These are phyloP conservation scores for Strix aluco DNA, from an alignment of 2,113 vertebrate genomes.

Conservation along the genomic window DNA sequence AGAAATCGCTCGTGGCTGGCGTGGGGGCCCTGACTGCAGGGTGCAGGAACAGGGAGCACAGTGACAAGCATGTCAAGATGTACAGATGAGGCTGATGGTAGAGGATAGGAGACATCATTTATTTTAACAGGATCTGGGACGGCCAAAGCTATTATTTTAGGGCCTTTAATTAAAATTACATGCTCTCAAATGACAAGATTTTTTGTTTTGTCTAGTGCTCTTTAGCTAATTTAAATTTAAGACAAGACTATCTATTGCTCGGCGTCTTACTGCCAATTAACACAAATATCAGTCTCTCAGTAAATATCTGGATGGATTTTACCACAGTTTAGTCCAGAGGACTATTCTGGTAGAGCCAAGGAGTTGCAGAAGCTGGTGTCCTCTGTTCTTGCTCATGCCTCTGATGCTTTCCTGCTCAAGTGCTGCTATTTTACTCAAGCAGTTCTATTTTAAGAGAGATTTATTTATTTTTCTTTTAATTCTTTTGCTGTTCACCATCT, in stretches of 20 bases:
- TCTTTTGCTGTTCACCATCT: background rate
- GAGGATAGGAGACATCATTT: background rate
- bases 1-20: rapidly evolving
- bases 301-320: background rate
- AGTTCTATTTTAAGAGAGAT: background rate
- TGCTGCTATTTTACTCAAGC: background rate
- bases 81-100: background rate
- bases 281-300: background rate
- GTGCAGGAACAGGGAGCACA: rapidly evolving
- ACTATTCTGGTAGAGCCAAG: background rate
- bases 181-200: background rate
- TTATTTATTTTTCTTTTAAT: background rate
- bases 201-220: background rate
- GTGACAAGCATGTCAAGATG: background rate
- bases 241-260: background rate
- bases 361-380: background rate
- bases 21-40: background rate
- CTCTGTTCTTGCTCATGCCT: background rate
- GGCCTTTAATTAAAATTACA: background rate
- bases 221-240: background rate
- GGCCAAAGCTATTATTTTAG: background rate
- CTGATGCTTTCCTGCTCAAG: background rate
- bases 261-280: background rate
- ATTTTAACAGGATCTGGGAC: background rate
- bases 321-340: background rate